Percentiles rank a stretch among this genome's conserved stretches.
Evolutionary conservation across 2,888 invertebrate genomes (phyloP).

Genomic region (Erpobdella octoculata): DNA sequence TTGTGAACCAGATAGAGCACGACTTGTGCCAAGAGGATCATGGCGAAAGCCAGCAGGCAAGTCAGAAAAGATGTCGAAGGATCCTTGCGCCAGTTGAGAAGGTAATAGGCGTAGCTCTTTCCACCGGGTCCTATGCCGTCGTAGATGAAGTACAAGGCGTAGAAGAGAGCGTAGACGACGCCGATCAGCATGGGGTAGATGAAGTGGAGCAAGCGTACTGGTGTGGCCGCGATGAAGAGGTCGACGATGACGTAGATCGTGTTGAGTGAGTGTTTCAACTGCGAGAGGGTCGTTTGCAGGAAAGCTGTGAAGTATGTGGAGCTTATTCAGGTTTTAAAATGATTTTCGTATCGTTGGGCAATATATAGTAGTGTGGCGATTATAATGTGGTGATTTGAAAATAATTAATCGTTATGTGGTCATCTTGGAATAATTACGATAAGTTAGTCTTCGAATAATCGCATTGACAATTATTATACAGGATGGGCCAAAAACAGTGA

Average conservation of each 20-base stretch:
- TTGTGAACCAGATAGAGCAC: background rate
- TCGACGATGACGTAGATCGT: slow-evolving; percentile 44
- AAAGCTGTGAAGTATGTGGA: slow-evolving; percentile 38
- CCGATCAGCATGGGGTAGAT: slow-evolving; percentile 44
- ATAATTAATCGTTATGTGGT: too few relatives aligned
- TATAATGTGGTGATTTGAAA: too few relatives aligned
- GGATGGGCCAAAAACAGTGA: too few relatives aligned
- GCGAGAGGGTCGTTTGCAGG: slow-evolving; percentile 42
- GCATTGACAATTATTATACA: too few relatives aligned
- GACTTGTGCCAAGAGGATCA: background rate
- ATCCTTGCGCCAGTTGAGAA: slow-evolving; percentile 44
- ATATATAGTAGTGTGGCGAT: background rate
- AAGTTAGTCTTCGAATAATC: too few relatives aligned
- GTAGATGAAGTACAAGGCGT: slow-evolving; percentile 46
- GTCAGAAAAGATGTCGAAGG: background rate
- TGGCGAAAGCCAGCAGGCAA: background rate
- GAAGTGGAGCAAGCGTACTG: slow-evolving; percentile 46
- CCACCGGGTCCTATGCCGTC: slow-evolving; percentile 43
- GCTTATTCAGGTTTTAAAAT: background rate
- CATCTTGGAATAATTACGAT: too few relatives aligned
- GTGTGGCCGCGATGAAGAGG: slow-evolving; percentile 42
- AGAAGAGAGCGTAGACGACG: slow-evolving; percentile 45
- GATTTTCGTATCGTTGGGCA: background rate
- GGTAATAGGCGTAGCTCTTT: slow-evolving; percentile 44
- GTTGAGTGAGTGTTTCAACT: slow-evolving; percentile 45